Percentiles rank a stretch among this genome's conserved stretches.
Evolutionary conservation across 2,888 invertebrate species (phyloP).

Genomic region (Miltochrista miniata): DNA sequence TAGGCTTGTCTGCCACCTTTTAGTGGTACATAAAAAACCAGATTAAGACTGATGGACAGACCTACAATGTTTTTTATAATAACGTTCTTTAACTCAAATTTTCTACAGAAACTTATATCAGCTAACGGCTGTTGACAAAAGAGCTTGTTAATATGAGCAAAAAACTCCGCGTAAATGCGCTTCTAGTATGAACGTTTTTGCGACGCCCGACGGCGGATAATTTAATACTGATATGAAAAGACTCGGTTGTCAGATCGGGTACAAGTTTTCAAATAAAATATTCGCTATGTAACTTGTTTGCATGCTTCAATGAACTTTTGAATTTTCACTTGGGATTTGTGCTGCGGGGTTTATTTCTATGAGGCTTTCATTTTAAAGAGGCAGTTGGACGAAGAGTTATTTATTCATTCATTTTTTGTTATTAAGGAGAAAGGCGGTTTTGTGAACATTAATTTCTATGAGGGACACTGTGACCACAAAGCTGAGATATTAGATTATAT

Average conservation of each 20-base stretch:
- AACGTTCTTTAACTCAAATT: conserved; percentile 13
- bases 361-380: conserved; percentile 17
- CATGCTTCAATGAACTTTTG: conserved; percentile 41
- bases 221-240: conserved; percentile 35
- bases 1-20: too few species aligned
- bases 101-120: conserved; percentile 28
- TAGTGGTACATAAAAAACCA: too few species aligned
- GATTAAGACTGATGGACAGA: too few species aligned
- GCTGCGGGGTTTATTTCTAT: conserved; percentile 29
- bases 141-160: conserved; percentile 34
- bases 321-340: conserved; percentile 38
- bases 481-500: too few species aligned
- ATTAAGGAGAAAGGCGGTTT: too few species aligned
- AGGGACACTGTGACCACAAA: too few species aligned
- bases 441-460: too few species aligned
- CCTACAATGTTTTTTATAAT: too few species aligned
- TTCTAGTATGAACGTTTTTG: conserved; percentile 25
- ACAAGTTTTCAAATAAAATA: conserved; percentile 43
- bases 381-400: background rate
- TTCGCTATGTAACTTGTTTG: conserved; percentile 40
- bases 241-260: conserved; percentile 32
- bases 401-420: too few species aligned
- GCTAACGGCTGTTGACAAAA: conserved; percentile 39
- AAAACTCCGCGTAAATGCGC: conserved; percentile 29
- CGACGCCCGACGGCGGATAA: conserved; percentile 21